Evolutionary conservation across 2,113 vertebrate genomes (phyloP).

Genomic region (Calonectris borealis): DNA sequence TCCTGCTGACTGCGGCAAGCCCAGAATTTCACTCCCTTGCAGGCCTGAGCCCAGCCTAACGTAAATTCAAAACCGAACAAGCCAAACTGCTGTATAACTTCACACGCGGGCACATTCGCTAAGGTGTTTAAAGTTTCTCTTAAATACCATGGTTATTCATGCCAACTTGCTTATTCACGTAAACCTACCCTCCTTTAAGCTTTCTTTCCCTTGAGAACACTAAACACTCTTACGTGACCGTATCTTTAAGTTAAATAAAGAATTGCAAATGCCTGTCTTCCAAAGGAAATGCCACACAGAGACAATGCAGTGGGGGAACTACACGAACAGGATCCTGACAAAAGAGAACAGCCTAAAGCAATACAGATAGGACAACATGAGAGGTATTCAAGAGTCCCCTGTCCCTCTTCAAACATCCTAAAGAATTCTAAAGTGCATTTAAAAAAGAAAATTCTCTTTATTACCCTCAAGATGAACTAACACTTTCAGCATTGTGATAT

Average conservation of each 20-base stretch:
- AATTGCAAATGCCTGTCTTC: constrained; percentile 6
- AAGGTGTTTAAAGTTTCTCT: constrained; percentile 16
- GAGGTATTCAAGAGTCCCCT: background rate
- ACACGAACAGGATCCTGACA: background rate
- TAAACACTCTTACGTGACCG: background rate
- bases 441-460: background rate
- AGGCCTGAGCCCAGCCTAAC: background rate
- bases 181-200: background rate
- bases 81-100: background rate
- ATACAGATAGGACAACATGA: background rate
- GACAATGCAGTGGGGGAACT: background rate
- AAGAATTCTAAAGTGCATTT: background rate
- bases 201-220: background rate
- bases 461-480: background rate
- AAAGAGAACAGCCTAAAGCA: constrained; percentile 1
- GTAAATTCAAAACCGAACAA: background rate
- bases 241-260: constrained; percentile 3
- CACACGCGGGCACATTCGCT: background rate
- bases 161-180: background rate
- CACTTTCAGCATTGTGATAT: background rate
- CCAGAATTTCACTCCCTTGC: background rate
- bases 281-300: background rate
- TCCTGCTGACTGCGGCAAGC: background rate
- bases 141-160: constrained; percentile 11
- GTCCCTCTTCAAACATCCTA: background rate